These are phyloP conservation scores for Sitta europaea DNA, from an alignment of 2,113 vertebrate species.

Conservation along the genomic window DNA sequence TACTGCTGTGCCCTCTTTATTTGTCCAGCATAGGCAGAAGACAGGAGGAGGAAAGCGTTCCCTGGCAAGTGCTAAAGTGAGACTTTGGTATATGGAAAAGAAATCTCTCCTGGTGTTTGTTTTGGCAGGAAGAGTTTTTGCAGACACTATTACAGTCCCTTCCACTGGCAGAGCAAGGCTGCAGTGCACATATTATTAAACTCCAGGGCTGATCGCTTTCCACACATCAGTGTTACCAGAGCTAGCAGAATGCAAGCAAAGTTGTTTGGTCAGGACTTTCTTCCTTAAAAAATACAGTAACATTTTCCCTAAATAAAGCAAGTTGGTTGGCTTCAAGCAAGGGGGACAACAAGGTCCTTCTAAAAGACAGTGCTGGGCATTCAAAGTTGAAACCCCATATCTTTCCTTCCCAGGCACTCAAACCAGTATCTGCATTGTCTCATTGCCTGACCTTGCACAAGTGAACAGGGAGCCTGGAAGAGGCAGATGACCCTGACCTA, in stretches of 20 bases:
- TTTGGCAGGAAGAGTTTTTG: conserved; percentile 39
- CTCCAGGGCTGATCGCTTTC: not conserved
- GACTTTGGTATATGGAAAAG: not conserved
- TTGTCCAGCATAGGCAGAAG: not conserved
- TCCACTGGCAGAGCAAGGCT: not conserved
- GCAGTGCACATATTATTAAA: conserved; percentile 16
- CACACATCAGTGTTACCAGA: not conserved
- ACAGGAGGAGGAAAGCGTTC: not conserved
- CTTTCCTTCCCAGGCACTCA: not conserved
- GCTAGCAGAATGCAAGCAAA: not conserved
- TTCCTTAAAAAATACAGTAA: not conserved
- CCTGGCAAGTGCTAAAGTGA: conserved; percentile 16
- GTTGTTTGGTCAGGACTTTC: not conserved
- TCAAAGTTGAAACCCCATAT: not conserved
- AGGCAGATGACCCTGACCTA: not conserved
- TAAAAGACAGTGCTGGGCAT: not conserved
- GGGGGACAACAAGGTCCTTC: not conserved
- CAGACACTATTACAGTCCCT: conserved; percentile 3
- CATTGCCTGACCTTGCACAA: not conserved
- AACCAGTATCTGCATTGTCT: not conserved
- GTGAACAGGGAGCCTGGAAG: not conserved
- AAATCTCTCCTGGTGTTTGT: conserved; percentile 26
- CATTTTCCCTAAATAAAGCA: not conserved
- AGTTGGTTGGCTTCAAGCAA: not conserved
- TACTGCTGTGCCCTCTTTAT: not conserved